These are phyloP conservation scores for Smittia aterrima DNA, from an alignment of 2,888 invertebrate genomes.

Conservation along the genomic window DNA sequence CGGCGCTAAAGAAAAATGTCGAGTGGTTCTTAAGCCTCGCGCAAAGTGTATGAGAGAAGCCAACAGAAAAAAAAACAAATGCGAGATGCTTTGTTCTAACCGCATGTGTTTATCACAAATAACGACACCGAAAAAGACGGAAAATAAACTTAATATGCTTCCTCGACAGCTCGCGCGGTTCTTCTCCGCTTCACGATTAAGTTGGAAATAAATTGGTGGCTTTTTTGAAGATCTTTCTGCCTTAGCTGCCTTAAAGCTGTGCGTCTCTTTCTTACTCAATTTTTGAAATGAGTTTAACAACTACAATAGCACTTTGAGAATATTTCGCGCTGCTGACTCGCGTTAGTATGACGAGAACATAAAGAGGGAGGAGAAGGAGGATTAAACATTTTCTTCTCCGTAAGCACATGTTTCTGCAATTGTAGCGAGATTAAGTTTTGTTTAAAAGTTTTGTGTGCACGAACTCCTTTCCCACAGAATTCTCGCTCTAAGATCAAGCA, in stretches of 20 bases:
- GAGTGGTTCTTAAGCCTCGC: neutral
- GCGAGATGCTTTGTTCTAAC: conserved; percentile 2
- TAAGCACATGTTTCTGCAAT: too few relatives aligned
- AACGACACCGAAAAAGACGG: conserved; percentile 6
- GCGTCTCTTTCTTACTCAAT: conserved; percentile 1
- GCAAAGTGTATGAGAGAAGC: neutral
- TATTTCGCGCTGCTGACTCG: neutral
- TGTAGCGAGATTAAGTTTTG: too few relatives aligned
- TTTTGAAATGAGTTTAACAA: conserved; percentile 22
- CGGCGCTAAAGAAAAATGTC: neutral
- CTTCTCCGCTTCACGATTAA: conserved; percentile 25
- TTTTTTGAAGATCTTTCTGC: conserved; percentile 21
- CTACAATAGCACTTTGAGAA: neutral
- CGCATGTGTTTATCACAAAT: conserved; percentile 21
- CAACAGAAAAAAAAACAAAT: neutral
- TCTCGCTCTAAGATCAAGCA: neutral
- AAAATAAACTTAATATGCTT: conserved; percentile 6
- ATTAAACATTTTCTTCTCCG: too few relatives aligned
- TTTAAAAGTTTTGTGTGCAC: too few relatives aligned
- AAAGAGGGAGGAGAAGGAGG: too few relatives aligned
- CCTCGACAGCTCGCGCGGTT: neutral
- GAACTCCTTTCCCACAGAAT: too few relatives aligned
- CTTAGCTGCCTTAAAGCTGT: conserved; percentile 12
- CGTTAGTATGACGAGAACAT: too few relatives aligned
- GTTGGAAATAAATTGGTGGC: conserved; percentile 32